Evolutionary conservation across 2,113 vertebrate species (phyloP), one percentile per base, ranked within the genome.

Genomic region (Chloropsis hardwickii): DNA sequence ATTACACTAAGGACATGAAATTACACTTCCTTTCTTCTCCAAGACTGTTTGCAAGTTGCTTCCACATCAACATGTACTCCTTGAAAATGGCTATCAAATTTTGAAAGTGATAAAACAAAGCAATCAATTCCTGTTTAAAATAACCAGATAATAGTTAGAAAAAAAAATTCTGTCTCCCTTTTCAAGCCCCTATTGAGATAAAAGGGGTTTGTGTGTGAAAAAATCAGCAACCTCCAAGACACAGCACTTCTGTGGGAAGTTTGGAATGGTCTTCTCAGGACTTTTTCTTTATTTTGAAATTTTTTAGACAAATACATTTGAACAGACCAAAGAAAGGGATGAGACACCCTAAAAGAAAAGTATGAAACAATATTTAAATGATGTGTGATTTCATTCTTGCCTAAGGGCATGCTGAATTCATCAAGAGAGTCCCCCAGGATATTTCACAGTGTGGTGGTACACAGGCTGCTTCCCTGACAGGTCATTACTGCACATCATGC

Each of bases 401-500:
- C 97, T 97, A 88, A 35, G 98, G 98, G 72, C 83, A 62, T 81
- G 72, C 84, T 93, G 97, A 97, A 98, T 98, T 98, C 96, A 98
- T 98, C 97, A 98, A 98, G 97, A 97, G 97, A 97, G 96, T 97
- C 97, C 98, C 98, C 94, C 95, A 96, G 98, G 98, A 98, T 97
- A 97, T 98, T 97, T 97, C 98, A 93, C 97, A 98, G 96, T 96
- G 94, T 91, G 96, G 92, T 85, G 94, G 94, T 93, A 92, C 93
- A 86, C 77, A 91, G 97, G 91, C 97, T 97, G 94, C 97, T 94
- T 98, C 97, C 96, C 97, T 98, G 98, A 97, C 98, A 98, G 98
- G 98, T 99, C 98, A 98, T 99, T 99, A 98, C 97, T 97, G 97
- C 90, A 51, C 92, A 93, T 98, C 98, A 97, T 84, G 97, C 98